Evolutionary conservation across 2,113 vertebrate species (phyloP).

Genomic region (Gavialis gangeticus): DNA sequence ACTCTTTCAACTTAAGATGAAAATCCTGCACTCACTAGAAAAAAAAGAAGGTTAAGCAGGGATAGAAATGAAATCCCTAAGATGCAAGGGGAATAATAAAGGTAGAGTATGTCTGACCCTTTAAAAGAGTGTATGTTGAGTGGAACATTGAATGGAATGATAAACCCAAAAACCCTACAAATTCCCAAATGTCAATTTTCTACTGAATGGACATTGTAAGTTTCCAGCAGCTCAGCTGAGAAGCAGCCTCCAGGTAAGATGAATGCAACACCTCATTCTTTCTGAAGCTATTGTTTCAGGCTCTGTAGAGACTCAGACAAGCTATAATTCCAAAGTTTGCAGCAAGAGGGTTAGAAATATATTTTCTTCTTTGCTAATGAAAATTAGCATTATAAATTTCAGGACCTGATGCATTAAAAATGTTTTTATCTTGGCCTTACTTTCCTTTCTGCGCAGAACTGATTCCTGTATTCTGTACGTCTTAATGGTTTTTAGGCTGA

Average conservation of each 20-base stretch:
- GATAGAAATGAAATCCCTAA: neutral
- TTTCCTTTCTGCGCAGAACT: neutral
- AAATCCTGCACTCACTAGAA: neutral
- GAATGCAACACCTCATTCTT: neutral
- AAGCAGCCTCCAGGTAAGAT: neutral
- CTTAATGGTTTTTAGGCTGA: neutral
- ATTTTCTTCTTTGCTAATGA: neutral
- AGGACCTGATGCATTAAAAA: neutral
- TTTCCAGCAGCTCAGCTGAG: neutral
- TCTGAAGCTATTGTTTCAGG: neutral
- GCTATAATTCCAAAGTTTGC: neutral
- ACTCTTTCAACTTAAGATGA: neutral
- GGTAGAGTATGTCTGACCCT: neutral
- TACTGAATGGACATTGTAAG: neutral
- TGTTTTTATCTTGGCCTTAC: neutral
- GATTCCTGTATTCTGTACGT: neutral
- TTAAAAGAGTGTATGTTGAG: neutral
- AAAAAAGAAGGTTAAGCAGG: slow-evolving; percentile 10
- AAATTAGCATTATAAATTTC: neutral
- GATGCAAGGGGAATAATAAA: neutral
- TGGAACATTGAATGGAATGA: neutral
- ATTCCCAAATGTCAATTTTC: neutral
- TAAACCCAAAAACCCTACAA: neutral
- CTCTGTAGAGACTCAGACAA: neutral
- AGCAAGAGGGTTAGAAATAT: neutral